phyloP scores from a whole-genome alignment of 2,113 vertebrate species.

The Anthoscopus minutus region DNA sequence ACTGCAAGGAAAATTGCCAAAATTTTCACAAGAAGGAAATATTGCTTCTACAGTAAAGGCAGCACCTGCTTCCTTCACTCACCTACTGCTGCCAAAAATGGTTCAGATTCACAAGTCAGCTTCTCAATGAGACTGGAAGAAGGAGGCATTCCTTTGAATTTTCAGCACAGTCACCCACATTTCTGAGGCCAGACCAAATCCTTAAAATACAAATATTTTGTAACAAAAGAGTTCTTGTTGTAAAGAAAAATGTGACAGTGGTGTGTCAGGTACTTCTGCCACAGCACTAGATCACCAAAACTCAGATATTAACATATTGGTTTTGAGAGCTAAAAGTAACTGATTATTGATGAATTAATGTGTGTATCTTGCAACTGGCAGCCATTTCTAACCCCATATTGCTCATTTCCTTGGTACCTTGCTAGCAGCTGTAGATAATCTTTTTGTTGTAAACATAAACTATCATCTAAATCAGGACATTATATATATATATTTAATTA shows the following conservation, averaged over 20 bases:
- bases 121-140: not conserved
- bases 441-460: constrained; percentile 73
- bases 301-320: constrained; percentile 61
- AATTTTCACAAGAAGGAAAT: not conserved
- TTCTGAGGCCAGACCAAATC: not conserved
- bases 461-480: constrained; percentile 69
- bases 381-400: constrained; percentile 60
- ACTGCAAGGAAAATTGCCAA: not conserved
- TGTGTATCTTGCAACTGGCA: constrained; percentile 64
- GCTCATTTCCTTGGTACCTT: constrained; percentile 63
- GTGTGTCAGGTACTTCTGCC: constrained; percentile 59
- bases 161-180: not conserved
- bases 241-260: constrained; percentile 56
- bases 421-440: constrained; percentile 71
- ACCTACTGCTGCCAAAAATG: not conserved
- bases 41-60: not conserved
- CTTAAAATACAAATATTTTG: constrained; percentile 20
- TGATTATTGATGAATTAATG: constrained; percentile 49
- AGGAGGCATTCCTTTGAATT: not conserved
- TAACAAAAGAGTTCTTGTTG: constrained; percentile 51
- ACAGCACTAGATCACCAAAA: constrained; percentile 51
- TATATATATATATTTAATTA: constrained; percentile 49
- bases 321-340: constrained; percentile 61
- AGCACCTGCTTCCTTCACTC: not conserved
- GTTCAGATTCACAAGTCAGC: not conserved